Evolutionary conservation across 2,113 vertebrate genomes (phyloP).

Genomic region (Microtus ochrogaster): DNA sequence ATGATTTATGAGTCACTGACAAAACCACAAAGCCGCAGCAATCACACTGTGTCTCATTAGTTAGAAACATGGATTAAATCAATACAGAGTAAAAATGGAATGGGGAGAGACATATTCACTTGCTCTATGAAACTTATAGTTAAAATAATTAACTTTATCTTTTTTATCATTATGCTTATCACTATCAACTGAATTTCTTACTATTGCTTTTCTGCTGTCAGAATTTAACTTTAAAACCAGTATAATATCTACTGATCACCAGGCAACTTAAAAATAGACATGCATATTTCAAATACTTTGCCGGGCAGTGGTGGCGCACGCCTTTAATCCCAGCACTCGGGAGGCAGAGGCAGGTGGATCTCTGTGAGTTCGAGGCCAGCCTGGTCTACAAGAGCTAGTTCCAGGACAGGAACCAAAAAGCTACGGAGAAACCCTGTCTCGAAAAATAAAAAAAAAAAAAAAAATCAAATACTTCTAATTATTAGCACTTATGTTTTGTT

Average conservation of each 20-base stretch:
- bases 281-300: neutral
- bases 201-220: neutral
- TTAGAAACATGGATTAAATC: slow-evolving; percentile 62
- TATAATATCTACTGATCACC: neutral
- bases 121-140: slow-evolving; percentile 7
- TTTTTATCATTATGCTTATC: slow-evolving; percentile 51
- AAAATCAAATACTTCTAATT: neutral
- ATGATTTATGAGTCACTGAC: slow-evolving; percentile 77
- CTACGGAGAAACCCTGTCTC: no score
- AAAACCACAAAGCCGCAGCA: slow-evolving; percentile 74
- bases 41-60: slow-evolving; percentile 73
- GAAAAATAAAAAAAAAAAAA: no score
- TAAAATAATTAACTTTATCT: slow-evolving; percentile 9
- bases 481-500: slow-evolving; percentile 26
- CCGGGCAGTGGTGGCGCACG: no score
- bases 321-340: no score
- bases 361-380: no score
- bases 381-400: no score
- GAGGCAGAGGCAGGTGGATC: no score
- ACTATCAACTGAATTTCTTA: slow-evolving; percentile 59
- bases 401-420: no score
- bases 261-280: neutral
- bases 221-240: neutral
- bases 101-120: neutral
- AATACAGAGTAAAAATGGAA: slow-evolving; percentile 54